phyloP scores from a whole-genome alignment of 2,797 vertebrate species.

The Lepus townsendii region DNA sequence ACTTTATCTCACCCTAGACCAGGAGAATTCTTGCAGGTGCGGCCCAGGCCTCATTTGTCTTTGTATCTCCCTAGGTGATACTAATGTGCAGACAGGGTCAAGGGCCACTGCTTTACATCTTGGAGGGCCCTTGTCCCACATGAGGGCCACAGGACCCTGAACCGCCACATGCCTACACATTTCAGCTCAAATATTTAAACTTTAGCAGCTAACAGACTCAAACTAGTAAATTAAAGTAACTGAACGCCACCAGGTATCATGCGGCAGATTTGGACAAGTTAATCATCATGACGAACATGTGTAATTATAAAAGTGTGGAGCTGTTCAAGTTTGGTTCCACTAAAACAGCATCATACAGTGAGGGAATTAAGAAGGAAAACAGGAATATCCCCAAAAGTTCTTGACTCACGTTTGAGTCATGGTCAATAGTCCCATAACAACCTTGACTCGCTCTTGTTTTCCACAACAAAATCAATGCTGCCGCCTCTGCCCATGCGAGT shows the following conservation, averaged over 20 bases:
- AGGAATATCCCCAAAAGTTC: background rate
- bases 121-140: background rate
- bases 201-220: background rate
- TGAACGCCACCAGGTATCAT: background rate
- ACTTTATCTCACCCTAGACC: background rate
- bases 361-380: slow-evolving; percentile 25
- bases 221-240: background rate
- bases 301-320: slow-evolving; percentile 39
- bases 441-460: slow-evolving; percentile 35
- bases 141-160: background rate
- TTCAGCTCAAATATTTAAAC: slow-evolving; percentile 39
- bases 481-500: background rate
- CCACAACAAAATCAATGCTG: background rate
- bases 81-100: background rate
- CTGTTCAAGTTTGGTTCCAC: background rate
- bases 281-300: background rate
- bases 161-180: background rate
- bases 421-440: slow-evolving; percentile 14
- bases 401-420: slow-evolving; percentile 37
- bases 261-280: background rate
- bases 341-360: background rate
- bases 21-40: background rate
- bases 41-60: background rate
- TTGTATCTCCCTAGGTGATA: background rate
- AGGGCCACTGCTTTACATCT: background rate